Base-by-base conservation (phyloP, 2,797 vertebrate genomes). In the Mallotus villosus region DNA sequence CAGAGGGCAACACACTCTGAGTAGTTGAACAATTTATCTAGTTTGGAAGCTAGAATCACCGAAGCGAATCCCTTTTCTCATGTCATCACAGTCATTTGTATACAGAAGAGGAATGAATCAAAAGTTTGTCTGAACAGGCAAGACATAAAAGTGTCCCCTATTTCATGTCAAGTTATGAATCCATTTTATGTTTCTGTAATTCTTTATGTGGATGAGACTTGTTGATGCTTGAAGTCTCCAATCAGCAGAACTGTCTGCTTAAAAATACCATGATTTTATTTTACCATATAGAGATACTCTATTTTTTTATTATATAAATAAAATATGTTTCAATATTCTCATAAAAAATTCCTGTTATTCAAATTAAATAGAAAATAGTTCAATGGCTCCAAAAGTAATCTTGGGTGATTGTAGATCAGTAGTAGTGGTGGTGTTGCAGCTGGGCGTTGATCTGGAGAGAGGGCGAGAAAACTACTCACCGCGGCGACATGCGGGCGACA, bases 401-500 rank as follows among this genome's bases (percentile, higher is more conserved):
- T 64, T 51, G 11, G 0, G 41, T 70, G 25, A 22, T 32, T 22
- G 19, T 79, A 74, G 77, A 73, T 63, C 5, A 17, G 78, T n/a
- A 62, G 78, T 75, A 62, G 78, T 75, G 76, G 46, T 67, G 17
- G 34, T 12, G 71, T 78, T 74, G 85, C 72, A 5, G 75, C 49
- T 46, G 27, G 77, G 72, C 68, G 49, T 63, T 82, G 78, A 84
- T 65, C 74, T 76, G 85, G 73, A 85, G 62, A 65, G 68, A 82
- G 72, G 68, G 78, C 65, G 76, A 84, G 84, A 88, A 85, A 73
- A 73, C 69, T 76, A 67, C 67, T 75, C 74, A 73, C 72, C 62
- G 74, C 69, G 17, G 74, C 82, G 86, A 86, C 77, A 32, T 51
- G 79, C 63, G 66, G 82, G 85, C 80, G 80, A 88, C 86, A 85